Evolutionary conservation across 1,140 invertebrate species (phyloP).

Genomic region (Ylistrum balloti): DNA sequence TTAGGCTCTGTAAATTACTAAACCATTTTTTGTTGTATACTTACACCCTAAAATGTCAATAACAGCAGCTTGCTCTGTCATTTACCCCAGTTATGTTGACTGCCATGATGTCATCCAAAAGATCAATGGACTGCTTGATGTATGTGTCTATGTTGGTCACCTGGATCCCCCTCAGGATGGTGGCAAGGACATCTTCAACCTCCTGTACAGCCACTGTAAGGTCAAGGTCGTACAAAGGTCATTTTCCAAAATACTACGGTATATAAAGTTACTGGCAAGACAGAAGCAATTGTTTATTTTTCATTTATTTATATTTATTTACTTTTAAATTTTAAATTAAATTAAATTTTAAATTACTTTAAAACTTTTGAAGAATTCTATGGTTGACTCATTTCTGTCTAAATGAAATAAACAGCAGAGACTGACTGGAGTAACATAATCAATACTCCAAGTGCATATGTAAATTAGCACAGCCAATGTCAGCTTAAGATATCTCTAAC

Average conservation of each 20-base stretch:
- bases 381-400: too few relatives aligned
- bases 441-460: too few relatives aligned
- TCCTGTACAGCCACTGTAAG: conserved; percentile 71
- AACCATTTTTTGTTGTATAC: conserved; percentile 47
- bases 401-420: too few relatives aligned
- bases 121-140: conserved; percentile 88
- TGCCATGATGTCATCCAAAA: conserved; percentile 87
- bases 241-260: neutral
- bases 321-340: too few relatives aligned
- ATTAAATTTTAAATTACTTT: too few relatives aligned
- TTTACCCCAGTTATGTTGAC: conserved; percentile 84
- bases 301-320: too few relatives aligned
- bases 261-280: neutral
- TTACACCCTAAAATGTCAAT: conserved; percentile 73
- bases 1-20: too few relatives aligned
- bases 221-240: neutral
- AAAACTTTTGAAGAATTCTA: too few relatives aligned
- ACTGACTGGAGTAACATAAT: too few relatives aligned
- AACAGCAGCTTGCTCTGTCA: conserved; percentile 66
- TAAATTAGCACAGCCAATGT: too few relatives aligned
- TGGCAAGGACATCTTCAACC: conserved; percentile 69
- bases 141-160: conserved; percentile 89
- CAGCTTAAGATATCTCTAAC: too few relatives aligned
- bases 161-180: conserved; percentile 74
- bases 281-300: too few relatives aligned